Conservation (phyloP, 2,113 vertebrate genomes). For the Crocuta crocuta region DNA sequence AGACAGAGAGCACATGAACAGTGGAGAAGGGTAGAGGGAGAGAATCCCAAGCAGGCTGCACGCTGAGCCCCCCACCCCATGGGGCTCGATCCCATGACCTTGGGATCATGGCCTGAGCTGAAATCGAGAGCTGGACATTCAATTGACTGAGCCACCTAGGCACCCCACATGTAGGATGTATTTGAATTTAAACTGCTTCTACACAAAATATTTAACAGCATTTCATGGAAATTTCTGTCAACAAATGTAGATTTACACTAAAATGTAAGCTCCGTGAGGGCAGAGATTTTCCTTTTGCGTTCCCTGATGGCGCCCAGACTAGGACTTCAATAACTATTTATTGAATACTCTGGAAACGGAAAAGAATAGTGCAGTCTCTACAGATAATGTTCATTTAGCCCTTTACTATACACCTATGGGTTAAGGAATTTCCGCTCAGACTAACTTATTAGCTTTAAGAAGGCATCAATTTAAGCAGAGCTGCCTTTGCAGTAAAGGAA, state of each 20-base stretch:
- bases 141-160: no score
- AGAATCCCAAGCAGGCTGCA: no score
- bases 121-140: no score
- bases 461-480: background rate
- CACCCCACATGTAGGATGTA: background rate
- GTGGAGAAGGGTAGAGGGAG: no score
- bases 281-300: background rate
- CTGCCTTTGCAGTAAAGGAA: background rate
- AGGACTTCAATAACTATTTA: background rate
- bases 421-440: constrained; percentile 11
- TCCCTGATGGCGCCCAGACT: background rate
- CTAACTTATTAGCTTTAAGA: background rate
- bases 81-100: no score
- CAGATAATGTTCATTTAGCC: background rate
- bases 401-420: background rate
- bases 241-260: background rate
- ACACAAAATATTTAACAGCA: background rate
- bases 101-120: no score
- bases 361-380: background rate
- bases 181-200: constrained; percentile 10
- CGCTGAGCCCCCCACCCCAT: no score
- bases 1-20: no score
- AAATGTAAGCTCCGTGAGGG: background rate
- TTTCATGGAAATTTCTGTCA: background rate
- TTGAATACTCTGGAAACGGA: background rate